Percentiles rank a stretch among this genome's conserved stretches.
Conservation (phyloP, 2,113 vertebrate species). For the Agapornis roseicollis region DNA sequence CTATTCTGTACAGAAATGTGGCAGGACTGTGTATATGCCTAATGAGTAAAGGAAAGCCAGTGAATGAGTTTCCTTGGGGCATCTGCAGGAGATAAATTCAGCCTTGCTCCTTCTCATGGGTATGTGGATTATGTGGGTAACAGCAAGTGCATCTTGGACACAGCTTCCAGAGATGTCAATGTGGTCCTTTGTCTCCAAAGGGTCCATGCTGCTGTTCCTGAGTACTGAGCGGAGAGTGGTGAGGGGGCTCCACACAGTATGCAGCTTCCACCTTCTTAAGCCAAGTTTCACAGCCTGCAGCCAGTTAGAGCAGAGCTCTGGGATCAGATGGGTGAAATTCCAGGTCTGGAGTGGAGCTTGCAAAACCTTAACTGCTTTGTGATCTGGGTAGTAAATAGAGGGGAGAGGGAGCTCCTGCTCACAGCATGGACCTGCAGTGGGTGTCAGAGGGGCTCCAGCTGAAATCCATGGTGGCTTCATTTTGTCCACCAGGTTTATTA, state of each 20-base stretch:
- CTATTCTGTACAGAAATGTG: neutral
- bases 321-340: neutral
- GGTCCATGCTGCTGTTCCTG: neutral
- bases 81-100: neutral
- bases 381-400: neutral
- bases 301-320: neutral
- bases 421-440: neutral
- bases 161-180: neutral
- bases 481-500: neutral
- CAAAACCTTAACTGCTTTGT: neutral
- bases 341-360: neutral
- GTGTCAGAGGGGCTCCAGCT: neutral
- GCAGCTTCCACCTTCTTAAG: neutral
- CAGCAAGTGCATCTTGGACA: neutral
- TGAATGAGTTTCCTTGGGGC: fast-evolving
- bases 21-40: neutral
- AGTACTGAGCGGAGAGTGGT: neutral
- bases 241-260: neutral
- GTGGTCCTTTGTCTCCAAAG: neutral
- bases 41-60: neutral
- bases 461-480: neutral
- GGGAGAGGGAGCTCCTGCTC: neutral
- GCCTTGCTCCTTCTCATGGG: neutral
- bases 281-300: neutral
- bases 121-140: neutral